These are phyloP conservation scores for Palythoa heliodiscus DNA, from an alignment of 92 coral and sea anemone species.

Conservation along the genomic window DNA sequence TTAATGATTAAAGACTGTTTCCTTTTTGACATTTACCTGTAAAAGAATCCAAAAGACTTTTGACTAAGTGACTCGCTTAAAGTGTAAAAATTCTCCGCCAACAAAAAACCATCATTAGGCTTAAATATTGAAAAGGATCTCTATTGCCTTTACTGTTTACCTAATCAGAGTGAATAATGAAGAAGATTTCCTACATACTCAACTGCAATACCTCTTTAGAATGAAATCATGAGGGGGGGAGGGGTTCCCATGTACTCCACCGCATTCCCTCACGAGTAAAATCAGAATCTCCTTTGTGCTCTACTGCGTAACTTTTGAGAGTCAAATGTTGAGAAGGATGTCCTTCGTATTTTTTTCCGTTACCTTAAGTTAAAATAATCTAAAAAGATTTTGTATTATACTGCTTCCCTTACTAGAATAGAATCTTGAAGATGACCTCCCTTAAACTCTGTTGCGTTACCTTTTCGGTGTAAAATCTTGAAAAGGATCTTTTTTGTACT, in stretches of 20 bases:
- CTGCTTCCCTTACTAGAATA: background rate
- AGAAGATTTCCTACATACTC: background rate
- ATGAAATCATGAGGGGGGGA: background rate
- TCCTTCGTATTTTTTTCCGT: constrained; percentile 68
- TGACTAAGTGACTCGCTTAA: too few species aligned
- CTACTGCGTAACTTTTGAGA: constrained; percentile 59
- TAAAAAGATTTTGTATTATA: background rate
- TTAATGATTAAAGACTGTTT: too few species aligned
- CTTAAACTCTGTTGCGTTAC: constrained; percentile 69
- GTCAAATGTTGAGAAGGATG: constrained; percentile 85
- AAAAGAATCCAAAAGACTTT: background rate
- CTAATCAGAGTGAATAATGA: background rate
- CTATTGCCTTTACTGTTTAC: too few species aligned
- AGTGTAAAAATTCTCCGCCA: too few species aligned
- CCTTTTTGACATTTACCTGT: too few species aligned
- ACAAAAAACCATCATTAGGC: too few species aligned
- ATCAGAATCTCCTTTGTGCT: constrained; percentile 86
- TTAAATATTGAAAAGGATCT: too few species aligned
- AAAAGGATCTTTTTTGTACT: background rate
- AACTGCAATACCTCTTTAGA: background rate
- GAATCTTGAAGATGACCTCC: constrained; percentile 93
- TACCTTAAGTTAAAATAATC: too few species aligned
- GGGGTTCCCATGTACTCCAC: background rate
- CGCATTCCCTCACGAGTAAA: constrained; percentile 51
- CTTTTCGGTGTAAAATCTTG: constrained; percentile 42